A percentile compares a stretch with the other conserved stretches of the same genome.
These are phyloP conservation scores for Larimichthys polyactis DNA, from an alignment of 2,113 vertebrate species.

Conservation along the genomic window DNA sequence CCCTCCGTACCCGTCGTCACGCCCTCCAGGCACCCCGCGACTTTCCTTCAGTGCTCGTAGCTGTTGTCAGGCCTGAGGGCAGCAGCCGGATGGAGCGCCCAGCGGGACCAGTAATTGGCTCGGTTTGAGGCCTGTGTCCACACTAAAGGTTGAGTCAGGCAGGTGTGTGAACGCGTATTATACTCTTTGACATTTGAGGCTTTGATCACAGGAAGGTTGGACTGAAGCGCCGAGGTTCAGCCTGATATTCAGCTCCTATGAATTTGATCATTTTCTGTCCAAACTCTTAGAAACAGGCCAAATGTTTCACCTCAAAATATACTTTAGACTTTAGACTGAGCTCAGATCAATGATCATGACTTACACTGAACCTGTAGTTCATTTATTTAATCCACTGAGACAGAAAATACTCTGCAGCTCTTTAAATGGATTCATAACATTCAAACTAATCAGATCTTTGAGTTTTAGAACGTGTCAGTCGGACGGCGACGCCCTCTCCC, in stretches of 20 bases:
- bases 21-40: constrained; percentile 78
- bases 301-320: not conserved
- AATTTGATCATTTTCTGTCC: not conserved
- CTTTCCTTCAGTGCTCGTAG: constrained; percentile 66
- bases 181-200: constrained; percentile 48
- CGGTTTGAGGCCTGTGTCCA: constrained; percentile 85
- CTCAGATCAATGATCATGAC: not conserved
- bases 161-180: constrained; percentile 49
- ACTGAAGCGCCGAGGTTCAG: not conserved
- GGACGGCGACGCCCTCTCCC: too few species aligned
- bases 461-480: too few species aligned
- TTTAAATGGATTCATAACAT: too few species aligned
- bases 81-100: constrained; percentile 85
- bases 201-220: constrained; percentile 44
- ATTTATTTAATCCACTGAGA: too few species aligned
- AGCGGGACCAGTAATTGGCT: constrained; percentile 90
- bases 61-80: constrained; percentile 88
- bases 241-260: not conserved
- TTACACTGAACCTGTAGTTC: not conserved
- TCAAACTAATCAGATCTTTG: too few species aligned
- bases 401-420: too few species aligned
- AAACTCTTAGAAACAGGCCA: not conserved
- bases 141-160: constrained; percentile 78
- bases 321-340: not conserved
- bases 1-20: constrained; percentile 67